Evolutionary conservation across 1,140 invertebrate species (phyloP).

Genomic region (Drosophila pruinosa): DNA sequence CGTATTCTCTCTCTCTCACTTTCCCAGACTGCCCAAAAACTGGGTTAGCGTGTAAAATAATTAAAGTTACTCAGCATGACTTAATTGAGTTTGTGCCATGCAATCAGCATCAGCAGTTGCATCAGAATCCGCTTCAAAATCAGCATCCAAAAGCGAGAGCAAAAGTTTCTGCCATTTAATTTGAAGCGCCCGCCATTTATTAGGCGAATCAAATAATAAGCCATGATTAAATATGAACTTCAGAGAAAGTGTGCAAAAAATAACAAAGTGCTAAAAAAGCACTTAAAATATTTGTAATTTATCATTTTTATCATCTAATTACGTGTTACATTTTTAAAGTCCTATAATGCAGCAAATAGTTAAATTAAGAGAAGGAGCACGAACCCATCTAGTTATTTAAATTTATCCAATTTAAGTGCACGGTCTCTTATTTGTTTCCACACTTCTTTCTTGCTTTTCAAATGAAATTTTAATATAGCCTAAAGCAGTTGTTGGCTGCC

Average conservation of each 20-base stretch:
- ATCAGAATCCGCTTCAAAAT: neutral
- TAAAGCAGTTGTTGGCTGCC: neutral
- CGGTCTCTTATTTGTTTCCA: too few species aligned
- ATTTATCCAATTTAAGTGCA: too few species aligned
- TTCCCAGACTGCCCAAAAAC: conserved; percentile 9
- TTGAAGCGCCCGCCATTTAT: conserved; percentile 44
- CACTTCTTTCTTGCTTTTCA: neutral
- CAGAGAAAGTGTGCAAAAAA: neutral
- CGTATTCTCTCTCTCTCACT: neutral
- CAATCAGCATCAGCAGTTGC: conserved; percentile 25
- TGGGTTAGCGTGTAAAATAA: conserved; percentile 51
- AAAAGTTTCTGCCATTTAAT: conserved; percentile 39
- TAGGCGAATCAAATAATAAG: conserved; percentile 48
- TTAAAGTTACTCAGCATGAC: conserved; percentile 42
- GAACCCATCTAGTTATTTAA: too few species aligned
- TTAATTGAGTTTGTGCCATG: conserved; percentile 40
- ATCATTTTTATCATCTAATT: too few species aligned
- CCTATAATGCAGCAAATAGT: too few species aligned
- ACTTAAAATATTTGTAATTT: neutral
- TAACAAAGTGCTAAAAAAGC: neutral
- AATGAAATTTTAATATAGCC: too few species aligned
- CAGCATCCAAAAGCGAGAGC: neutral
- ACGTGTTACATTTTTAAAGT: too few species aligned
- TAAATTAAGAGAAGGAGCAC: too few species aligned
- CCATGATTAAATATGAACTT: conserved; percentile 43